phyloP scores from a whole-genome alignment of 2,113 vertebrate species.

The Pedionomus torquatus region DNA sequence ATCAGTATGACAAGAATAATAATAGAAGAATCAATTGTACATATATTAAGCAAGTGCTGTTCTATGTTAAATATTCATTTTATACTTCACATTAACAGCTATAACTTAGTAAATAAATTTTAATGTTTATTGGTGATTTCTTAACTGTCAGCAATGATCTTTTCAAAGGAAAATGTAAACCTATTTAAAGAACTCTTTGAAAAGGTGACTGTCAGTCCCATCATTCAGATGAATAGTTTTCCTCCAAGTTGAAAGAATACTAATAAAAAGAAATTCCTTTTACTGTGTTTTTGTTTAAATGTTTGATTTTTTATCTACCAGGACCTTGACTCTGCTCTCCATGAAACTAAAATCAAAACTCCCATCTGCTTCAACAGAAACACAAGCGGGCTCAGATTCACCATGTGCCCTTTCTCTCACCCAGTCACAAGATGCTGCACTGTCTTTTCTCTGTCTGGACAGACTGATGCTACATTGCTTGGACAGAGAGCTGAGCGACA shows the following conservation, averaged over 20 bases:
- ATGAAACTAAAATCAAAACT: background rate
- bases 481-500: background rate
- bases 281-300: background rate
- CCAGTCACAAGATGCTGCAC: background rate
- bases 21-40: constrained; percentile 13
- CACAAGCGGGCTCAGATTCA: background rate
- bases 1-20: constrained; percentile 60
- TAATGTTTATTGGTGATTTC: background rate
- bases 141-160: background rate
- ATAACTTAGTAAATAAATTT: background rate
- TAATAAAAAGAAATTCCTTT: background rate
- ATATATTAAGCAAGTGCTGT: background rate
- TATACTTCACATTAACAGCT: background rate
- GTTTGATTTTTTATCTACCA: background rate
- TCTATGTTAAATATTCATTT: background rate
- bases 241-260: background rate
- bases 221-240: background rate
- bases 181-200: background rate
- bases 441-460: accelerated
- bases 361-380: background rate
- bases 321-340: accelerated
- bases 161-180: background rate
- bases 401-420: background rate
- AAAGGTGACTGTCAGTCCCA: background rate
- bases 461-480: background rate